Base-by-base conservation (phyloP, 37 sponge, comb jelly and placozoan genomes). In the Mnemiopsis leidyi region DNA sequence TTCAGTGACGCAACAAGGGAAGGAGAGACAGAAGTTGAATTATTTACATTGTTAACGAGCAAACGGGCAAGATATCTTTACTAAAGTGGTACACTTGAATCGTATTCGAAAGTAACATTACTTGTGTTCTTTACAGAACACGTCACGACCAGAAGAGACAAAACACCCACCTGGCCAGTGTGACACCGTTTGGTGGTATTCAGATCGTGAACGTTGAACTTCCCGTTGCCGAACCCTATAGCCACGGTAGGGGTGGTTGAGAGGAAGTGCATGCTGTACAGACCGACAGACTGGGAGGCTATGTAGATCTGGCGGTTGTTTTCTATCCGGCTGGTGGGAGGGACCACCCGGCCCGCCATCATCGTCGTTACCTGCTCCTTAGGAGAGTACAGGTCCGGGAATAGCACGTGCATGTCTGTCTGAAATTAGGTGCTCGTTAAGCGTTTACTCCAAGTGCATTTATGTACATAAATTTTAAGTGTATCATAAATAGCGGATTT, bases 201-300 rank as follows among this genome's bases (percentile, higher is more conserved):
- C 7, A 40, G n/a, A 37, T 85, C 36, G 90, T 85, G 90, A 85
- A 85, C 48, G 39, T 85, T 85, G 48, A 85, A 28, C 90, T 40
- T 85, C 0, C 90, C 90, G 29, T 85, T 85, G 3, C 90, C 90
- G 48, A 85, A 85, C 29, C 90, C 90, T 25, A 85, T 39, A 28
- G 90, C 90, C 24, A 85, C 29, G 2, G 33, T n/a, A 28, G 40
- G 32, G 61, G 61, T 23, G 0, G 13, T 33, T 1, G 33, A n/a
- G 13, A 85, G 90, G 48, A 85, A 85, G 90, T 85, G 40, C 90
- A 85, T 85, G 61, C 61, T 85, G 48, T 85, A 85, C 2, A 85
- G 48, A 1, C 90, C 90, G 24, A 85, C 61, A 21, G 90, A 28
- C 16, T 23, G 61, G 3, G 90, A 85, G 0, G 90, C 90, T 9